A percentile compares a stretch with the other conserved stretches of the same genome.
Conservation (phyloP, 2,113 vertebrate genomes). For the Centropus bengalensis region DNA sequence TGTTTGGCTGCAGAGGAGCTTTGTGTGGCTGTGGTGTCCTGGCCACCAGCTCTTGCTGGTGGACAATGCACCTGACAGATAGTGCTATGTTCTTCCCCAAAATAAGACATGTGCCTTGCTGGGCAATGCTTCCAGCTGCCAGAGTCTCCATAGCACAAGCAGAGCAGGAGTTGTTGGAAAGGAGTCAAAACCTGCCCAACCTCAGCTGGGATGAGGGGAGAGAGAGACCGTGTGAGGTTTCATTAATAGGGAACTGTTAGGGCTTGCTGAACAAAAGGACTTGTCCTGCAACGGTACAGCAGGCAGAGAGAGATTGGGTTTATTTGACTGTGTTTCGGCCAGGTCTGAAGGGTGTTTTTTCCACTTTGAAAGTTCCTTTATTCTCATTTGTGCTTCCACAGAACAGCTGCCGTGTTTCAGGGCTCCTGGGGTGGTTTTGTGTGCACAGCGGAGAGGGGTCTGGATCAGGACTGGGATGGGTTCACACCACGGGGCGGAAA, state of each 20-base stretch:
- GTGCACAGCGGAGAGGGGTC: not conserved
- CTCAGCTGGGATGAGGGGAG: not conserved
- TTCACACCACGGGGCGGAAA: not conserved
- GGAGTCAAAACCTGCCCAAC: not conserved
- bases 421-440: not conserved
- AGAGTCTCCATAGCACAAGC: accelerated
- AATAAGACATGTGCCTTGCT: not conserved
- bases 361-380: slow-evolving; percentile 36
- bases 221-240: not conserved
- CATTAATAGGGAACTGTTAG: not conserved
- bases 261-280: slow-evolving; percentile 11
- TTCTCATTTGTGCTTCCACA: not conserved
- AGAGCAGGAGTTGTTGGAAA: not conserved
- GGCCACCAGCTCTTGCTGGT: accelerated
- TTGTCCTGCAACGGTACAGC: slow-evolving; percentile 16
- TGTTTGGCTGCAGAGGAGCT: not conserved
- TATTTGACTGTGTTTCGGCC: slow-evolving; percentile 10
- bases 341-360: slow-evolving; percentile 7
- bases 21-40: accelerated
- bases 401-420: not conserved
- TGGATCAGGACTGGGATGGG: not conserved
- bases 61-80: accelerated
- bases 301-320: not conserved
- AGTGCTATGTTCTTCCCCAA: not conserved
- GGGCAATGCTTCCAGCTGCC: not conserved